A percentile compares a stretch with the other conserved stretches of the same genome.
Evolutionary conservation across 2,888 invertebrate genomes (phyloP).

Genomic region (Autographa gamma): DNA sequence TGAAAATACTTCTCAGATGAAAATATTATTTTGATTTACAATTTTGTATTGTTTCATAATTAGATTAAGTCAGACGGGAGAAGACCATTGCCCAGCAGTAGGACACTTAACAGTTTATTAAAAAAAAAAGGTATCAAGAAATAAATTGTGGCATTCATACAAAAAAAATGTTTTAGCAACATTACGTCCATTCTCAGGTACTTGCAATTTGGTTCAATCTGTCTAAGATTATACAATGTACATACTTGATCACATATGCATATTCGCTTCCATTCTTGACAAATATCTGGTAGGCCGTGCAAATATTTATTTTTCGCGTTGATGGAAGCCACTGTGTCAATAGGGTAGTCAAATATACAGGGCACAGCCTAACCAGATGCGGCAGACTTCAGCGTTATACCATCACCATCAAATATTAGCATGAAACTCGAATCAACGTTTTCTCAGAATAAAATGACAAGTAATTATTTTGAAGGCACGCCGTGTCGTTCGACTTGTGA

Average conservation of each 20-base stretch:
- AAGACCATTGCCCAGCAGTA: no score
- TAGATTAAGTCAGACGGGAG: no score
- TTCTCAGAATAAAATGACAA: constrained; percentile 71
- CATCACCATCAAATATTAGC: constrained; percentile 57
- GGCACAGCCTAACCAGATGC: not conserved
- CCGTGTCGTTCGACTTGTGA: constrained; percentile 68
- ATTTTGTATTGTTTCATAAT: no score
- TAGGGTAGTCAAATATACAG: constrained; percentile 3
- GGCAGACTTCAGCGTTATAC: constrained; percentile 1
- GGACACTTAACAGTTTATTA: no score
- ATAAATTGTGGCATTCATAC: no score
- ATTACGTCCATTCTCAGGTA: not conserved
- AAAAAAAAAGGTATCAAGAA: no score
- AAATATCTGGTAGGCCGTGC: constrained; percentile 6
- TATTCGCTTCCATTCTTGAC: constrained; percentile 3
- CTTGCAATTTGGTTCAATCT: no score
- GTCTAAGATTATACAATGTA: not conserved
- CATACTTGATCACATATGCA: constrained; percentile 1
- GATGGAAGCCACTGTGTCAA: constrained; percentile 8
- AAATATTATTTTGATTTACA: no score
- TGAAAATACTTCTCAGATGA: no score
- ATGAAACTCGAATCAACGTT: constrained; percentile 73
- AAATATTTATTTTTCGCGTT: constrained; percentile 5
- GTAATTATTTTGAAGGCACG: constrained; percentile 77
- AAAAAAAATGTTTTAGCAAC: no score